Evolutionary conservation across 2,797 vertebrate genomes (phyloP), one percentile per base, ranked within the genome.

Genomic region (Microcaecilia unicolor): DNA sequence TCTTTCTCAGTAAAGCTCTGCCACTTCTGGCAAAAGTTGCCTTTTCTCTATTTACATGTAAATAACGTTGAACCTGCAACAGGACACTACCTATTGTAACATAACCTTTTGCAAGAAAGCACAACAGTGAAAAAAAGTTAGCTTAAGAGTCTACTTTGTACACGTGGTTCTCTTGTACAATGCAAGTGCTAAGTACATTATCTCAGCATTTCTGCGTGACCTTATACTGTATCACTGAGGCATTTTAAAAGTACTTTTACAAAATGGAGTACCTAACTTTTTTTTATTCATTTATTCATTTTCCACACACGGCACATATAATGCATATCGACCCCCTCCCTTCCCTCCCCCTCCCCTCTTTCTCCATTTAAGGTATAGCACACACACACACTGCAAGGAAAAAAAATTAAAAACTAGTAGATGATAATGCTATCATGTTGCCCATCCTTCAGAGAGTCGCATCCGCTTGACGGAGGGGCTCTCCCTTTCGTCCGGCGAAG

Each of bases 61-160:
- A 97, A 96, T 95, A 82, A 96, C 88, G 94, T 98, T 98, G 95
- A 98, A 97, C 94, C 95, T 95, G 94, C 94, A 98, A 98, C 94
- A 96, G 98, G 93, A 97, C 92, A 93, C 92, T 90, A 91, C 95
- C 91, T 93, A 94, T 92, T 81, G 90, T 92, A 93, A 97, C 92
- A 94, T 91, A 96, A 89, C 92, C 48, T 89, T 93, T 94, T 90
- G 90, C 90, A 87, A 95, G 89, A 89, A 89, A 92, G 87, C 90
- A 93, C 90, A 88, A 89, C 87, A 85, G 87, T 92, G 86, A 93
- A 88, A 87, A 89, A 87, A 86, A 85, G 72, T 88, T 86, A 92
- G 84, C 82, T 84, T 91, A 88, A 86, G 91, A 92, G 88, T 82
- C 72, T 89, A 93, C 85, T 90, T 92, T 96, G 86, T 97, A 98